Percentiles rank a stretch among this genome's conserved stretches.
Evolutionary conservation across 2,113 vertebrate species (phyloP).

Genomic region (Vombatus ursinus): DNA sequence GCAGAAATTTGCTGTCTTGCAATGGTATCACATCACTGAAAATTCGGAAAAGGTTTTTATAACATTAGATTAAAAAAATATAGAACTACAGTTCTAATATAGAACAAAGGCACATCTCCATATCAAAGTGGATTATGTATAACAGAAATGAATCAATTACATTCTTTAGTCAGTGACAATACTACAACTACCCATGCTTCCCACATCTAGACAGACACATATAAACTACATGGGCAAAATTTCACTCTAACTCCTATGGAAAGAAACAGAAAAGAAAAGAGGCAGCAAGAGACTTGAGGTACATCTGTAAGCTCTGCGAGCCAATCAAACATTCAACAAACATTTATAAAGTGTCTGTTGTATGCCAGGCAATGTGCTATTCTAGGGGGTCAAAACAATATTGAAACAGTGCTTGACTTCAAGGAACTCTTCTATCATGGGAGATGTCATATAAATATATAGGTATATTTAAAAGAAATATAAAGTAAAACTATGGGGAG

Average conservation of each 20-base stretch:
- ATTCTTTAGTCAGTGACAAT: not conserved
- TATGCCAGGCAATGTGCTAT: not conserved
- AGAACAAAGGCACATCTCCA: not conserved
- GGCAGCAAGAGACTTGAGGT: not conserved
- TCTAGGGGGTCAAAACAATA: not conserved
- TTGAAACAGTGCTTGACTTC: not conserved
- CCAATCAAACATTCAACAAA: not conserved
- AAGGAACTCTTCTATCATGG: not conserved
- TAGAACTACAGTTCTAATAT: not conserved
- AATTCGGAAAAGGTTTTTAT: not conserved
- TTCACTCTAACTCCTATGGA: not conserved
- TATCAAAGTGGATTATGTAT: not conserved
- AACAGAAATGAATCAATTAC: not conserved
- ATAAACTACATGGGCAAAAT: not conserved
- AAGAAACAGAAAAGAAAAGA: not conserved
- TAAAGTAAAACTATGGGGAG: not conserved
- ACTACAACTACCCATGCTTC: not conserved
- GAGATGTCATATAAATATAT: not conserved
- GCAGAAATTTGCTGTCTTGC: not conserved
- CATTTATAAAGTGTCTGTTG: not conserved
- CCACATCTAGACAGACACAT: not conserved
- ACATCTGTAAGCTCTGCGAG: fast-evolving
- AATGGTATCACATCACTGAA: not conserved
- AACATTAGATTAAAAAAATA: not conserved
- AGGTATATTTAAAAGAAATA: not conserved